Percentiles rank a stretch among this genome's conserved stretches.
These are phyloP conservation scores for Tribolium freemani DNA, from an alignment of 2,888 invertebrate genomes.

Conservation along the genomic window DNA sequence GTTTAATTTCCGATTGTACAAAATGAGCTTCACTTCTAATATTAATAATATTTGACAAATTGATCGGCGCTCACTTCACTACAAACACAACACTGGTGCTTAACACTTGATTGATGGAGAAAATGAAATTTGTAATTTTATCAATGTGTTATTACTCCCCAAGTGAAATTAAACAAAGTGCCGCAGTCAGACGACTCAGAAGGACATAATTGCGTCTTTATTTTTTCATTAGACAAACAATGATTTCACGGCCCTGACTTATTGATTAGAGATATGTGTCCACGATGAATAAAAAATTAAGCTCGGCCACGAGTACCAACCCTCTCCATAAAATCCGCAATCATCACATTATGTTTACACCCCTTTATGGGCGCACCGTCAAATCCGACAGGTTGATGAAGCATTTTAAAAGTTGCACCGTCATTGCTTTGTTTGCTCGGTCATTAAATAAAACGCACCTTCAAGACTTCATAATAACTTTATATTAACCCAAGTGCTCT, in stretches of 20 bases:
- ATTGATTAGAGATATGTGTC: background rate
- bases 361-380: conserved; percentile 10
- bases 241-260: background rate
- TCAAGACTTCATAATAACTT: background rate
- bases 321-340: conserved; percentile 10
- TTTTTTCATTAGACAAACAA: background rate
- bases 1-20: conserved; percentile 24
- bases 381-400: conserved; percentile 18
- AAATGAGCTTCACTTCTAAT: background rate
- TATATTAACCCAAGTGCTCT: background rate
- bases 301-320: background rate
- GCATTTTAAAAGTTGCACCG: conserved; percentile 17
- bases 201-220: background rate
- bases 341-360: conserved; percentile 20
- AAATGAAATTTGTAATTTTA: conserved; percentile 26
- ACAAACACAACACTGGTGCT: background rate
- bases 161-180: background rate
- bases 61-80: background rate
- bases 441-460: background rate
- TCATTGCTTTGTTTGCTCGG: background rate
- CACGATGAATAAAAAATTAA: background rate
- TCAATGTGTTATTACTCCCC: background rate
- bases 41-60: conserved; percentile 29
- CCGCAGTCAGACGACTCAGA: background rate
- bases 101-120: conserved; percentile 13